phyloP scores from a whole-genome alignment of 2,797 vertebrate species.

The Spheniscus humboldti region DNA sequence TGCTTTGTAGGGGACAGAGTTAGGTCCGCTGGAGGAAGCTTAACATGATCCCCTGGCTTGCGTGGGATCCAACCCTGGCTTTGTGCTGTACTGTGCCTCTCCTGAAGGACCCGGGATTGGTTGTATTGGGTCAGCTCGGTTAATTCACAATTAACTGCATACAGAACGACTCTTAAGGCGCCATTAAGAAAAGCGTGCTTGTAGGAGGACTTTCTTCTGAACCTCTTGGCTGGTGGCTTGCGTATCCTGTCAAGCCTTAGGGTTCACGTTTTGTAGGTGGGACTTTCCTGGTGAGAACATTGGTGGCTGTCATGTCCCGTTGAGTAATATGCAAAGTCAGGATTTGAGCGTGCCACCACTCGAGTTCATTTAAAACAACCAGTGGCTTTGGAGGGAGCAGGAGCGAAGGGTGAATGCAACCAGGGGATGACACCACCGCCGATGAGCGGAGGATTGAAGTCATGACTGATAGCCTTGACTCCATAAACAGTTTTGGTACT shows the following conservation, averaged over 20 bases:
- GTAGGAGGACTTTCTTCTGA: not conserved
- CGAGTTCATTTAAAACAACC: not conserved
- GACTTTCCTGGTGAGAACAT: not conserved
- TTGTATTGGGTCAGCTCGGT: not conserved
- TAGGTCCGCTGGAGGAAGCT: not conserved
- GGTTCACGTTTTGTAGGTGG: not conserved
- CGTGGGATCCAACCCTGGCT: not conserved
- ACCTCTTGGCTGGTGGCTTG: not conserved
- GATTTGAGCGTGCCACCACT: not conserved
- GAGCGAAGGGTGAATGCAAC: not conserved
- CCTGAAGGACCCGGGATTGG: not conserved
- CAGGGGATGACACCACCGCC: not conserved
- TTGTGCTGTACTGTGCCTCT: not conserved
- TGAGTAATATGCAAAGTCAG: not conserved
- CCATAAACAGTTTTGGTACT: not conserved
- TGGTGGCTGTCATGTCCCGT: fast-evolving
- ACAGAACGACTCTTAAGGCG: not conserved
- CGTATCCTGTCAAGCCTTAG: not conserved
- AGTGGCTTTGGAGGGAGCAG: not conserved
- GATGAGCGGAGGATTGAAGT: not conserved
- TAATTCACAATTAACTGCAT: not conserved
- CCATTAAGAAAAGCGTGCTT: not conserved
- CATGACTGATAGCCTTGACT: not conserved
- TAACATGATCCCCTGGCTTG: not conserved
- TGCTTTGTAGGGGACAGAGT: not conserved